These are phyloP conservation scores for Xiphophorus hellerii DNA, from an alignment of 2,113 vertebrate species.

Conservation along the genomic window DNA sequence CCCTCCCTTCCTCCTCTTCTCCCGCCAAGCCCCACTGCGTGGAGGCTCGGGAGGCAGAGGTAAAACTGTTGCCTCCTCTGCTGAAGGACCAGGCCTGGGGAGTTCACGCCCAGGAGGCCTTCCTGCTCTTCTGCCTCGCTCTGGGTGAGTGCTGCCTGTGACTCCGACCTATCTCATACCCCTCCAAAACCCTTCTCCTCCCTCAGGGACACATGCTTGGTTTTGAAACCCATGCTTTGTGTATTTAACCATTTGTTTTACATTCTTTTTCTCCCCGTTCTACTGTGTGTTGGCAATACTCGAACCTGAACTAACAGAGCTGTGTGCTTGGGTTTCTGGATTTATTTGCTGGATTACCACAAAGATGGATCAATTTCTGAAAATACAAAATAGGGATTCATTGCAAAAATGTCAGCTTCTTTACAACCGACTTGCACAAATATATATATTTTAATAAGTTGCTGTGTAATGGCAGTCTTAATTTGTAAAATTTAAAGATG, in stretches of 20 bases:
- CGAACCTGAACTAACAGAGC: conserved; percentile 33
- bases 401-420: conserved; percentile 8
- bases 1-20: conserved; percentile 80
- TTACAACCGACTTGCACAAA: conserved; percentile 1
- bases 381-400: conserved; percentile 5
- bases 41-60: conserved; percentile 76
- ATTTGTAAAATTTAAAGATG: conserved; percentile 8
- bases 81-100: conserved; percentile 93
- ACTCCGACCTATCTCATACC: conserved; percentile 25
- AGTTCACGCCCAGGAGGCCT: conserved; percentile 84
- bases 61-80: conserved; percentile 90
- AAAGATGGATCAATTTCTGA: conserved; percentile 24
- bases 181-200: neutral
- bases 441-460: conserved; percentile 32
- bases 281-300: conserved; percentile 35
- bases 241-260: conserved; percentile 6
- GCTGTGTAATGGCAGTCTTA: conserved; percentile 16
- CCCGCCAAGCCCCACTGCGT: conserved; percentile 78
- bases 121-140: conserved; percentile 95
- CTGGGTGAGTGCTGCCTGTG: conserved; percentile 87
- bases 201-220: neutral
- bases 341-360: conserved; percentile 15
- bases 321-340: conserved; percentile 18
- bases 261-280: conserved; percentile 7
- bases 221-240: conserved; percentile 3